Conservation (phyloP, 2,113 vertebrate species). For the Numenius arquata region DNA sequence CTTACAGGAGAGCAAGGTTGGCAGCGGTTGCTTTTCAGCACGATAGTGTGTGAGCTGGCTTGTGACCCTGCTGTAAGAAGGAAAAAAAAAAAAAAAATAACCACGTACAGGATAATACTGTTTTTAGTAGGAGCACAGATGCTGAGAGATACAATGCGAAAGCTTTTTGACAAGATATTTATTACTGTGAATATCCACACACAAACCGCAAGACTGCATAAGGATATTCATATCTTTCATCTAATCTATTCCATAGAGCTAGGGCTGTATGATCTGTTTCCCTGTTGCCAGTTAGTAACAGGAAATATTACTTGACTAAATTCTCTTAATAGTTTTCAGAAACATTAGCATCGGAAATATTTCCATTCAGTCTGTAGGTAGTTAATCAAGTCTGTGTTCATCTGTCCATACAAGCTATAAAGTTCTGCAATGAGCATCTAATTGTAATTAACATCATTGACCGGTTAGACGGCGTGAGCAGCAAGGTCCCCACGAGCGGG, state of each 20-base stretch:
- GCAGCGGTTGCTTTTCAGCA: not conserved
- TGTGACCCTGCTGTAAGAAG: not conserved
- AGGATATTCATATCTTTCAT: not conserved
- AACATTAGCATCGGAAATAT: slow-evolving; percentile 51
- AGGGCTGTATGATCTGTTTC: not conserved
- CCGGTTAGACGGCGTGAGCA: slow-evolving; percentile 45
- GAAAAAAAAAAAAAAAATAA: not conserved
- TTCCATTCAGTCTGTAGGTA: slow-evolving; percentile 42
- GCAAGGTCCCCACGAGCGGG: slow-evolving; percentile 1
- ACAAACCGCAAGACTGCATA: not conserved
- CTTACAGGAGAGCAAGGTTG: not conserved
- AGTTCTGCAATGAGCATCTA: slow-evolving; percentile 41
- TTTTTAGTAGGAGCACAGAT: not conserved
- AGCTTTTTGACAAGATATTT: not conserved
- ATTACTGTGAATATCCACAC: not conserved
- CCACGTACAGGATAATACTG: not conserved
- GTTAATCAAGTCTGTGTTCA: slow-evolving; percentile 53
- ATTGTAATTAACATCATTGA: slow-evolving; percentile 59
- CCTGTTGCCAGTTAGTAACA: not conserved
- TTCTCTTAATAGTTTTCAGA: slow-evolving; percentile 34
- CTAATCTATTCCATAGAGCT: not conserved
- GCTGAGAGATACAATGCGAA: not conserved
- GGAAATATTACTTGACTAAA: slow-evolving; percentile 41
- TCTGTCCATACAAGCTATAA: slow-evolving; percentile 54
- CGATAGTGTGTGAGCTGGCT: not conserved